Percentiles rank a stretch among this genome's conserved stretches.
phyloP scores from a whole-genome alignment of 2,797 vertebrate genomes.

The Allobates femoralis region DNA sequence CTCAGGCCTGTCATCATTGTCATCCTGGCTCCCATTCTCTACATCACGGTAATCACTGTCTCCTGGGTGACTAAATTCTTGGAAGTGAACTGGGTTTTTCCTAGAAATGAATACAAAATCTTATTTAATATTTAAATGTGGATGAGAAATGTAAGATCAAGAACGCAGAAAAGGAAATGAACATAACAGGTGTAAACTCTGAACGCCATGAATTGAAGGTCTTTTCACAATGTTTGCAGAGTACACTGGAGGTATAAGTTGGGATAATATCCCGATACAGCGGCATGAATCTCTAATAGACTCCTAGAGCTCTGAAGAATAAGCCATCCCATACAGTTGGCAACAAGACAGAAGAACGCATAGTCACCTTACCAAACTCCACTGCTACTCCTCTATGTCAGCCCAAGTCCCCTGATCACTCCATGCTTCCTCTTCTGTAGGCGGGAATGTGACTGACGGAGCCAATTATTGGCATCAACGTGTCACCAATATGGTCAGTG shows the following conservation, averaged over 20 bases:
- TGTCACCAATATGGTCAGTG: no score
- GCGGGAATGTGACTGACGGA: no score
- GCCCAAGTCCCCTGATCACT: no score
- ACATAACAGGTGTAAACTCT: neutral
- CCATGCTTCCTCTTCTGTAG: no score
- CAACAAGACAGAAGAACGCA: no score
- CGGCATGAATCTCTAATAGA: no score
- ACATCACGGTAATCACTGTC: constrained; percentile 72
- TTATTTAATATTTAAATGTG: neutral
- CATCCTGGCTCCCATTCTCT: constrained; percentile 16
- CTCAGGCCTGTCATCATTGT: constrained; percentile 68
- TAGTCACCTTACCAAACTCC: no score
- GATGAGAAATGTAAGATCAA: no score
- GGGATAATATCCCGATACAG: neutral
- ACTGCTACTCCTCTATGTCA: no score
- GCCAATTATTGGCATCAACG: no score
- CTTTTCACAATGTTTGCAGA: neutral
- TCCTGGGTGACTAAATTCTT: constrained; percentile 78
- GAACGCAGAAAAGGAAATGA: neutral
- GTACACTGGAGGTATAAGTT: neutral
- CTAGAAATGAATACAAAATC: constrained; percentile 63
- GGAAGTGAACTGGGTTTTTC: constrained; percentile 80
- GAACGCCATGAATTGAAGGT: neutral
- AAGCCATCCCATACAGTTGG: no score
- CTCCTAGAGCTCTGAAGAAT: no score